Percentiles rank a stretch among this genome's conserved stretches.
Evolutionary conservation across 2,888 invertebrate species (phyloP).

Genomic region (Altica lythri): DNA sequence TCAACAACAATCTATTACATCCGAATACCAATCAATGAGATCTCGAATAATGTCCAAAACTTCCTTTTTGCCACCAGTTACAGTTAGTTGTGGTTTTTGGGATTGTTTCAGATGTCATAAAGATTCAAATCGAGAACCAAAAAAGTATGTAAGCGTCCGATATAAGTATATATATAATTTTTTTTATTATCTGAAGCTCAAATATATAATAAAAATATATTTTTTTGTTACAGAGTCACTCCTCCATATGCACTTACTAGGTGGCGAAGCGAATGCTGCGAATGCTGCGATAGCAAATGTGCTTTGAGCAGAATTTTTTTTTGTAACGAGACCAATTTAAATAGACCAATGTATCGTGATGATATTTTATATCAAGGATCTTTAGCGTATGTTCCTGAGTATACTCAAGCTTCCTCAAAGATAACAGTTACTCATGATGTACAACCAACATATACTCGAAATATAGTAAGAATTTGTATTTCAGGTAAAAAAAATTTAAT

Average conservation of each 20-base stretch:
- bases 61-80: no score
- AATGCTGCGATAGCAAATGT: constrained; percentile 23
- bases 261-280: constrained; percentile 23
- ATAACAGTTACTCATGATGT: not conserved
- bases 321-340: constrained; percentile 14
- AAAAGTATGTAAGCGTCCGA: no score
- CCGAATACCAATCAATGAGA: no score
- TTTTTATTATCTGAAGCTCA: no score
- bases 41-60: no score
- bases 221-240: not conserved
- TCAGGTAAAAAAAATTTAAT: constrained; percentile 6
- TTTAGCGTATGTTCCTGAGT: constrained; percentile 34
- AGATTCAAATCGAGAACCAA: no score
- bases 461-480: constrained; percentile 21
- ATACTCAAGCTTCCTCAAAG: constrained; percentile 20
- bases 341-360: constrained; percentile 66
- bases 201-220: no score
- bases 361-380: constrained; percentile 71
- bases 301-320: not conserved
- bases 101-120: no score
- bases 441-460: constrained; percentile 7
- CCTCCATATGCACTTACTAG: not conserved
- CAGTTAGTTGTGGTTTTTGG: no score
- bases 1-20: no score
- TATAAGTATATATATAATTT: no score